phyloP scores from a whole-genome alignment of 2,888 invertebrate species.

The Heliconius aoede region DNA sequence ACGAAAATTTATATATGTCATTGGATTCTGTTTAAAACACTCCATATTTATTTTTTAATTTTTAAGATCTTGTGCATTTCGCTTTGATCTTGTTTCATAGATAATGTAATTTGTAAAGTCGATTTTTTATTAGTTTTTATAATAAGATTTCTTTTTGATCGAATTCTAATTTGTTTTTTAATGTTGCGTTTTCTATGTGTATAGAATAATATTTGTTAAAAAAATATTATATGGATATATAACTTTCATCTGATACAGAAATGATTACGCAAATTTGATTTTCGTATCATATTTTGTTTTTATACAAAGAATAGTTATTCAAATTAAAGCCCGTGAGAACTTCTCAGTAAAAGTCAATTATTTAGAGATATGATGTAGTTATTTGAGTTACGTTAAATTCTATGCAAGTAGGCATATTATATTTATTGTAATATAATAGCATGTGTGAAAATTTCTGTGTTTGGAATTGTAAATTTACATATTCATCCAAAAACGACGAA shows the following conservation, averaged over 20 bases:
- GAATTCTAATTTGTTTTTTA: constrained; percentile 10
- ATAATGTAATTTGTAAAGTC: constrained; percentile 28
- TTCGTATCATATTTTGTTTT: background rate
- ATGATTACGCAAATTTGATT: background rate
- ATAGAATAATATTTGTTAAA: background rate
- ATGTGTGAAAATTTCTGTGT: background rate
- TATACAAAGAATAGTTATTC: background rate
- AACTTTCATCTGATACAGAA: background rate
- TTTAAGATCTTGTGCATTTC: constrained; percentile 12
- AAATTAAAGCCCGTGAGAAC: constrained; percentile 16
- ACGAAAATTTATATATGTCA: too few species aligned
- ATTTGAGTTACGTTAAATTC: background rate
- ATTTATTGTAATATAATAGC: background rate
- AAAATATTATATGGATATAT: background rate
- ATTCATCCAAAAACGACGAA: background rate
- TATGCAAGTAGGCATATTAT: background rate
- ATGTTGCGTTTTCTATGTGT: background rate
- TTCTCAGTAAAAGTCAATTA: constrained; percentile 9
- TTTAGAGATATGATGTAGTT: constrained; percentile 7
- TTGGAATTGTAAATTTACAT: background rate
- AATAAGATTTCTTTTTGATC: constrained; percentile 31
- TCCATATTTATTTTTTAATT: background rate
- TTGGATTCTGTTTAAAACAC: too few species aligned
- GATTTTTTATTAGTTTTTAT: constrained; percentile 16
- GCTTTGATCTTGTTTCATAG: constrained; percentile 25